phyloP scores from a whole-genome alignment of 2,797 vertebrate species.

The Sparidentex hasta region DNA sequence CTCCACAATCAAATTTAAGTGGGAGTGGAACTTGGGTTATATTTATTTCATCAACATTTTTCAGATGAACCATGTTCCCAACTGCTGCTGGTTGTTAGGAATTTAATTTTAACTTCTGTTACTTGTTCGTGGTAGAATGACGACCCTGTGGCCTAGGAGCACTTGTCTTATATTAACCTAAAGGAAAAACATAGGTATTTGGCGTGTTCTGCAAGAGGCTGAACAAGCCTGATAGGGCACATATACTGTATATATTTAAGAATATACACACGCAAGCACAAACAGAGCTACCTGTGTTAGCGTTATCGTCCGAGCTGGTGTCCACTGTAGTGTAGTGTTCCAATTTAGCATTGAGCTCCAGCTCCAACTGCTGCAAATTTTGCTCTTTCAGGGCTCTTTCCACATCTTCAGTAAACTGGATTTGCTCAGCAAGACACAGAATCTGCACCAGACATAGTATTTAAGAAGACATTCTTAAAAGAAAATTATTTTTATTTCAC shows the following conservation, averaged over 20 bases:
- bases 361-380: slow-evolving; percentile 91
- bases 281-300: slow-evolving; percentile 81
- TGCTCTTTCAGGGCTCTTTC: slow-evolving; percentile 90
- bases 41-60: background rate
- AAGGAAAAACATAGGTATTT: background rate
- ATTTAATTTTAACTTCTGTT: background rate
- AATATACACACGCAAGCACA: slow-evolving; percentile 15
- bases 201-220: background rate
- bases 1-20: too few relatives aligned
- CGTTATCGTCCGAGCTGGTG: slow-evolving; percentile 82
- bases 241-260: background rate
- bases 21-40: background rate
- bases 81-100: background rate
- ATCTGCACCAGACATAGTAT: slow-evolving; percentile 81
- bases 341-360: slow-evolving; percentile 91
- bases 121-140: background rate
- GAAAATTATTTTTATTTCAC: background rate
- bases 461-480: background rate
- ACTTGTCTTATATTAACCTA: background rate
- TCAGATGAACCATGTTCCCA: background rate
- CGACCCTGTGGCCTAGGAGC: too few relatives aligned
- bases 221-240: background rate
- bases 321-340: slow-evolving; percentile 93
- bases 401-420: slow-evolving; percentile 97
- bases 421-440: slow-evolving; percentile 95